Evolutionary conservation across 1,140 invertebrate genomes (phyloP), one percentile per base, ranked within the genome.

Genomic region (Eciton burchellii): DNA sequence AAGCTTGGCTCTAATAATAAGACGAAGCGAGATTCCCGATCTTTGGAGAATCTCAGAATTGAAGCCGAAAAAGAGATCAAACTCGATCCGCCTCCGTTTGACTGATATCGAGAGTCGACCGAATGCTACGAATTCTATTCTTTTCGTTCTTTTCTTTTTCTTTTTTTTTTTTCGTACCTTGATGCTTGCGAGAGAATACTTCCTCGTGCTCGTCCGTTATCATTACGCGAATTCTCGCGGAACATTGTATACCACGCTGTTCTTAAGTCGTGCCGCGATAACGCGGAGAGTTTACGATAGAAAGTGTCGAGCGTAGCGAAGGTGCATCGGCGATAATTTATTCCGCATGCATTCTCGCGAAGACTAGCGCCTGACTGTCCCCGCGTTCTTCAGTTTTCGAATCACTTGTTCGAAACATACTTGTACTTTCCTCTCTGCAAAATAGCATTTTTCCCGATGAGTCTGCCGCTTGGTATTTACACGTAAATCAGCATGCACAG

Each of bases 381-480:
- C 21, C n/a, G 41, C 16, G 49, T 12, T n/a, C 49, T 71, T 52
- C 12, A 21, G 68, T 81, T 86, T 86, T 87, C 26, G 56, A 74
- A 1, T 65, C n/a, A n/a, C 43, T 19, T 24, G n/a, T 1, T 45
- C 19, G 8, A n/a, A n/a, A n/a, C 16, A 3, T 60, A 35, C 29
- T 35, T 72, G 72, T 26, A 81, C 66, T 85, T 84, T 82, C 73
- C 35, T 81, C 77, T 85, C 52, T 83, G 45, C 29, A 86, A 79
- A 84, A 74, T 49, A 74, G 16, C 24, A 49, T 79, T 84, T 84
- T 79, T 11, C 26, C 43, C 35, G 43, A 47, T 49, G 56, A 86
- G 68, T 52, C 49, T 54, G 52, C 8, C 70, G 24, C 9, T 89
- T 87, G 77, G 62, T 85, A 87, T 89, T 88, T 88, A 59, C 65